These are phyloP conservation scores for Gobiocypris rarus DNA, from an alignment of 2,113 vertebrate species.

Conservation along the genomic window DNA sequence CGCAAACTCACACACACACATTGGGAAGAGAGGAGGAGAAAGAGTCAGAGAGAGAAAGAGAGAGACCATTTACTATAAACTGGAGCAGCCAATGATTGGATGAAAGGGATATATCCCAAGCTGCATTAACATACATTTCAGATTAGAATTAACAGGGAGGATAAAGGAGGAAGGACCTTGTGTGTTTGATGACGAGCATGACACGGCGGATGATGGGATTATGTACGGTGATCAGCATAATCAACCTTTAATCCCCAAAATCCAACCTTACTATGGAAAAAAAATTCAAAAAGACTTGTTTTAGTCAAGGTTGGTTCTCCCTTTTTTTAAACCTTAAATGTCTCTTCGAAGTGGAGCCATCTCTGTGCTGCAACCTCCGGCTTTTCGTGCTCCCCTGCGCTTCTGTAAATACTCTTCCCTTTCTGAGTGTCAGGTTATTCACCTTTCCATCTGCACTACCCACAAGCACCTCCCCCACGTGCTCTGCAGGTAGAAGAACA, in stretches of 20 bases:
- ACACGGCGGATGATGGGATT: slow-evolving; percentile 57
- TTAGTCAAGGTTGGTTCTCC: slow-evolving; percentile 34
- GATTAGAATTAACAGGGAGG: slow-evolving; percentile 63
- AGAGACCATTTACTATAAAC: slow-evolving; percentile 73
- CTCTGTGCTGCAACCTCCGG: neutral
- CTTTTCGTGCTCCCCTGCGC: slow-evolving; percentile 21
- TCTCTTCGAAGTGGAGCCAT: neutral
- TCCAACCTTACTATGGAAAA: slow-evolving; percentile 38
- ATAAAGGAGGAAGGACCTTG: slow-evolving; percentile 44
- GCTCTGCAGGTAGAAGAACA: slow-evolving; percentile 50
- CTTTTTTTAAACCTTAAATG: slow-evolving; percentile 20
- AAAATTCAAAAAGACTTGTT: slow-evolving; percentile 26
- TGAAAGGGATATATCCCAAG: slow-evolving; percentile 66
- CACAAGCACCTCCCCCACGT: slow-evolving; percentile 32
- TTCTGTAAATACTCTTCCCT: slow-evolving; percentile 41
- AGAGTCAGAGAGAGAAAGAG: slow-evolving; percentile 39
- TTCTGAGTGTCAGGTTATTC: slow-evolving; percentile 52
- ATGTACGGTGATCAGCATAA: slow-evolving; percentile 57
- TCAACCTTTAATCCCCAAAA: slow-evolving; percentile 53
- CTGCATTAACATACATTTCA: slow-evolving; percentile 74
- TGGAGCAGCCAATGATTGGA: slow-evolving; percentile 71
- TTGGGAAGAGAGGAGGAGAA: slow-evolving; percentile 36
- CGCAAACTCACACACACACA: slow-evolving; percentile 31
- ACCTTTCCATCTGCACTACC: slow-evolving; percentile 31
- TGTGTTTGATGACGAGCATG: slow-evolving; percentile 52